Conservation (phyloP, 2,797 vertebrate genomes). For the Mareca penelope region DNA sequence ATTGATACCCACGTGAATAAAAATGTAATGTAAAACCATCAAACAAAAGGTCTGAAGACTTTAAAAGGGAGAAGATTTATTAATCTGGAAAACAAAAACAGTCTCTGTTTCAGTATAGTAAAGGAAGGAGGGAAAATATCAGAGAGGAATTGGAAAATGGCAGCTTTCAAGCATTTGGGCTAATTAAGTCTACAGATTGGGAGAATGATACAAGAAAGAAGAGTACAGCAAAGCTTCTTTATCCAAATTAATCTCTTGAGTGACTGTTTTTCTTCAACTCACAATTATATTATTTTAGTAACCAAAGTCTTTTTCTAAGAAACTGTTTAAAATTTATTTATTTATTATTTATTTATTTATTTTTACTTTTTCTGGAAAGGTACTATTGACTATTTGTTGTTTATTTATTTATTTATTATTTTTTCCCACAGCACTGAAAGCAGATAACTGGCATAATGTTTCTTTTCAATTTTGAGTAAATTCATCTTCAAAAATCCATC, state of each 20-base stretch:
- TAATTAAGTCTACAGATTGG: neutral
- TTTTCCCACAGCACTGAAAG: neutral
- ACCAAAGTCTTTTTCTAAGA: neutral
- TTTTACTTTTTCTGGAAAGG: neutral
- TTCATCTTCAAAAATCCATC: neutral
- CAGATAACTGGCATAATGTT: neutral
- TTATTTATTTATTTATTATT: neutral
- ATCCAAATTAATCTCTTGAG: neutral
- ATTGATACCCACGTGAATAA: neutral
- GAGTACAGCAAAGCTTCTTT: neutral
- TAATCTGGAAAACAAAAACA: neutral
- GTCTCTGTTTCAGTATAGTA: neutral
- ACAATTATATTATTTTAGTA: neutral
- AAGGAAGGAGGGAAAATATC: neutral
- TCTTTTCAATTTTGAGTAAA: neutral
- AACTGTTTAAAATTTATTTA: neutral
- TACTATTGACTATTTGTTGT: neutral
- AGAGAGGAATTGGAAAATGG: neutral
- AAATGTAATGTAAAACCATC: neutral
- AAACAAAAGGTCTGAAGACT: neutral
- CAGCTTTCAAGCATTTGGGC: neutral
- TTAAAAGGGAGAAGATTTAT: neutral
- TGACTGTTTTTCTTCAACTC: neutral
- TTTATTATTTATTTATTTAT: neutral
- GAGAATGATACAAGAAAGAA: neutral